These are phyloP conservation scores for Eupeodes latifasciatus DNA, from an alignment of 2,888 invertebrate species.

Conservation along the genomic window DNA sequence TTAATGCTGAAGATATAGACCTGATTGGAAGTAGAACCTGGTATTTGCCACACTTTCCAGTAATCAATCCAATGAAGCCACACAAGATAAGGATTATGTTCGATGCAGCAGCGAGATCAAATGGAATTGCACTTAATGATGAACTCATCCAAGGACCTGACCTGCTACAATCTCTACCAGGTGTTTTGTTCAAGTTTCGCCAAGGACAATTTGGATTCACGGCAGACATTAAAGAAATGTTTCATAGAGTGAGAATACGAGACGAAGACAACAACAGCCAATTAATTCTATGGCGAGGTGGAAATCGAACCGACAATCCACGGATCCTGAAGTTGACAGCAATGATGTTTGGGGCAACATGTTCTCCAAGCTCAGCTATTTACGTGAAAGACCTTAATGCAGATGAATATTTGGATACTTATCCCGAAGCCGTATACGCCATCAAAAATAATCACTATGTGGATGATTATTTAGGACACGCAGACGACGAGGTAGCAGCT, in stretches of 20 bases:
- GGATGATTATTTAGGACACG: too few species aligned
- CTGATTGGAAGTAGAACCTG: neutral
- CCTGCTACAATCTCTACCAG: neutral
- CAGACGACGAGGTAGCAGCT: too few species aligned
- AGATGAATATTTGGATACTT: too few species aligned
- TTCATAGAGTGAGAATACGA: neutral
- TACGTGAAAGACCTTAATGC: too few species aligned
- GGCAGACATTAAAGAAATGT: neutral
- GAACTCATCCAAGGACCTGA: too few species aligned
- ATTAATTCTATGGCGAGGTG: neutral
- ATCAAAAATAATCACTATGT: too few species aligned
- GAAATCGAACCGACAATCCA: neutral
- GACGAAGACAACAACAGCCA: neutral
- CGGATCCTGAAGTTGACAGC: neutral
- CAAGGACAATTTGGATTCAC: neutral
- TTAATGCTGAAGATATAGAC: constrained; percentile 7
- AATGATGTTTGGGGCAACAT: neutral
- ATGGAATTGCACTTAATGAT: too few species aligned
- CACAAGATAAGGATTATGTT: neutral
- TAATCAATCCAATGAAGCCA: neutral
- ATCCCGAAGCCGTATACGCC: too few species aligned
- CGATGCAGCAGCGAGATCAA: too few species aligned
- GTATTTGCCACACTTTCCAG: neutral
- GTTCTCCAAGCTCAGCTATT: too few species aligned
- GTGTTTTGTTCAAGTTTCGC: neutral